Conservation (phyloP, 2,797 vertebrate species). For the Pantherophis alleghaniensis region DNA sequence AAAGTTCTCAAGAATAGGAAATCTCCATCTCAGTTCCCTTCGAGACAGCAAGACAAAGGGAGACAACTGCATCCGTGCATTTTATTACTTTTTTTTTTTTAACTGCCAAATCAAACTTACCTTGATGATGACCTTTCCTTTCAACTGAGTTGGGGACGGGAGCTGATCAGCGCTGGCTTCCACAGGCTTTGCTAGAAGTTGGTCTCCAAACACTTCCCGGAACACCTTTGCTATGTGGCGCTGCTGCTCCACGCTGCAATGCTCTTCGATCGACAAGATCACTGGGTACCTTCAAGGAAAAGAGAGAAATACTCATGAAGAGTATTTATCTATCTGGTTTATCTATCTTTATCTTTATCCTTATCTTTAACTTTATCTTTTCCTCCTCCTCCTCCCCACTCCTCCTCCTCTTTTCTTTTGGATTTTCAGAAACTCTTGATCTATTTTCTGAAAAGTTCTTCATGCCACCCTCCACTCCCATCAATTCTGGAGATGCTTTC, state of each 20-base stretch:
- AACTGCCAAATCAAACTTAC: conserved; percentile 56
- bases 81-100: not conserved
- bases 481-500: not conserved
- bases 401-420: not conserved
- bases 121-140: conserved; percentile 94
- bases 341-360: too few relatives aligned
- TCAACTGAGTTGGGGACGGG: conserved; percentile 90
- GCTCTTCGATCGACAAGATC: conserved; percentile 95
- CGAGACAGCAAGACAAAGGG: not conserved
- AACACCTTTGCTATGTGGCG: conserved; percentile 91
- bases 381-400: too few relatives aligned
- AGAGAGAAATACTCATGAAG: conserved; percentile 21
- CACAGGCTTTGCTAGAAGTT: conserved; percentile 82
- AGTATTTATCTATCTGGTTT: not conserved
- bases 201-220: conserved; percentile 88
- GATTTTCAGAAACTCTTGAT: not conserved
- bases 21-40: not conserved
- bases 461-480: not conserved
- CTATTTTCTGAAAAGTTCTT: not conserved
- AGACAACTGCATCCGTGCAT: not conserved
- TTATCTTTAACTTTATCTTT: too few relatives aligned
- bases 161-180: conserved; percentile 92
- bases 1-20: not conserved
- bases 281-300: conserved; percentile 83
- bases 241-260: conserved; percentile 90